Evolutionary conservation across 2,888 invertebrate species (phyloP), one percentile per base, ranked within the genome.

Genomic region (Ectropis crepuscularia): DNA sequence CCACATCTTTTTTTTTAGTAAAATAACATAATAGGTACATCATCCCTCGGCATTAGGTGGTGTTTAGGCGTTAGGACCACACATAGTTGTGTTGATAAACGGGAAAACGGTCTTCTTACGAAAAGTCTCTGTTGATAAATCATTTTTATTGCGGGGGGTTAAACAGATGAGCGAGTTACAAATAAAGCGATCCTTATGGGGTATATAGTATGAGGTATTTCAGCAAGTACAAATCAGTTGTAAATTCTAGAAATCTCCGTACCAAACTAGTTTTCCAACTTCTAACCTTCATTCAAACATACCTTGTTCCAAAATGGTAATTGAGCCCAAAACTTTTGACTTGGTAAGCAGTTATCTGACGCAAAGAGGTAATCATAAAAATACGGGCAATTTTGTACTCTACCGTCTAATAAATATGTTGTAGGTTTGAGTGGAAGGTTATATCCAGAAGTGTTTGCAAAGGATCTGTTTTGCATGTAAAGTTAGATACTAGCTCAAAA

Each of bases 301-400:
- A 53, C 59, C 16, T 50, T 38, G 46, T 50, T 59, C 46, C 54
- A 50, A 55, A 53, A 60, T 60, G 59, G 63, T 51, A 64, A 60
- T 59, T 46, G 60, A 60, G 47, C 54, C 59, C 36, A 12, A 64
- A 64, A 64, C 59, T 64, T 64, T 41, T 51, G 38, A 48, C 47
- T 42, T 55, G 28, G 38, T 46, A 59, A 54, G 45, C 50, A 59
- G 63, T 39, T 50, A 57, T n/a, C 8, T n/a, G 6, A 7, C 5
- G 41, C 28, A 53, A 59, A 41, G 38, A 58, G 39, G 28, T 53
- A 41, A 49, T 16, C 49, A 12, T 37, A 5, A 37, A 36, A 42
- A n/a, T 8, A 57, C 37, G 28, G 4, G 46, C 12, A 28, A 61
- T 11, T 61, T 51, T 57, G 46, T 11, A 12, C 46, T 28, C 41